A percentile compares a stretch with the other conserved stretches of the same genome.
phyloP scores from a whole-genome alignment of 2,888 invertebrate genomes.

The Hyppa rectilinea region DNA sequence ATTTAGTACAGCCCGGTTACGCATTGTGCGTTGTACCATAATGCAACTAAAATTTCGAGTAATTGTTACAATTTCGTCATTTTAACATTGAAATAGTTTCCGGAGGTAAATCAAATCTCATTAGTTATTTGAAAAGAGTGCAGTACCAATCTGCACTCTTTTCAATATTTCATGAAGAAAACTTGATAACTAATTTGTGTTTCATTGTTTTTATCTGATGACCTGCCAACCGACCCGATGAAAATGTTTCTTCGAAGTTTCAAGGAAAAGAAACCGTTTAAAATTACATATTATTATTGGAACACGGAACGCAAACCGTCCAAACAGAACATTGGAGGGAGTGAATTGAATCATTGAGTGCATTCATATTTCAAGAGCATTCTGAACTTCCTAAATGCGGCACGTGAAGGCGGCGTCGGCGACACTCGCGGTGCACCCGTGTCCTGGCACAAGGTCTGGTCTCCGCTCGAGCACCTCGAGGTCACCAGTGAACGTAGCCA shows the following conservation, averaged over 20 bases:
- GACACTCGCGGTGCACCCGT: conserved; percentile 71
- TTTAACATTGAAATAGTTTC: conserved; percentile 44
- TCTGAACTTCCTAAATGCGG: conserved; percentile 67
- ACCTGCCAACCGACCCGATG: background rate
- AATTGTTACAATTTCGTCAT: conserved; percentile 41
- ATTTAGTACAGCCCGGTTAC: conserved; percentile 64
- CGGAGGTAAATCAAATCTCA: conserved; percentile 13
- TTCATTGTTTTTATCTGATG: background rate
- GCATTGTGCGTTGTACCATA: conserved; percentile 67
- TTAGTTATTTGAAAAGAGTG: conserved; percentile 25
- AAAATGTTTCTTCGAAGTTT: conserved; percentile 4
- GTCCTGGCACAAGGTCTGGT: conserved; percentile 84
- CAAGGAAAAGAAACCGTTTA: conserved; percentile 26
- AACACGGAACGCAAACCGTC: conserved; percentile 42
- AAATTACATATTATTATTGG: conserved; percentile 32
- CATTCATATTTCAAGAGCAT: conserved; percentile 69
- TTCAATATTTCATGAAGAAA: background rate
- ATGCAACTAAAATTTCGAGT: conserved; percentile 40
- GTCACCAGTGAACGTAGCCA: conserved; percentile 84
- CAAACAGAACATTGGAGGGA: conserved; percentile 27
- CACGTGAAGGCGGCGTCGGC: conserved; percentile 66
- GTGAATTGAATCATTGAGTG: conserved; percentile 33
- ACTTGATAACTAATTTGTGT: background rate
- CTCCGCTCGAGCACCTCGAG: conserved; percentile 79
- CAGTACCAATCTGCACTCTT: background rate